Evolutionary conservation across 2,888 invertebrate species (phyloP).

Genomic region (Acutogordius australiensis): DNA sequence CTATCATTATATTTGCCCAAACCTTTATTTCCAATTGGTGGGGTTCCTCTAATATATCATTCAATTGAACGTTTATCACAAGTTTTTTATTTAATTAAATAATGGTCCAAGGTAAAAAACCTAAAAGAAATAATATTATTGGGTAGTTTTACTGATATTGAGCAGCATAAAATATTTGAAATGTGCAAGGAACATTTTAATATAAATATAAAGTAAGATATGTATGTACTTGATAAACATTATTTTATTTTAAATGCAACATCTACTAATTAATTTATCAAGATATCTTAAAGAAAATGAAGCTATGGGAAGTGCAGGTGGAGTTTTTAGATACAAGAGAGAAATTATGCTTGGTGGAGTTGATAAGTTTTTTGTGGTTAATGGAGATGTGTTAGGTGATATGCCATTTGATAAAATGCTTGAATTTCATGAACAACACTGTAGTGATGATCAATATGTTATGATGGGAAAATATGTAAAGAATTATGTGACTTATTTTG

Average conservation of each 20-base stretch:
- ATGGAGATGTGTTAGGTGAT: conserved; percentile 88
- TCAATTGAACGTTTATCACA: conserved; percentile 61
- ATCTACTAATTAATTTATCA: conserved; percentile 10
- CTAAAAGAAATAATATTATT: conserved; percentile 68
- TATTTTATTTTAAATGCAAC: not conserved
- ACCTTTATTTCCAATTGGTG: conserved; percentile 82
- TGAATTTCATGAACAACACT: conserved; percentile 18
- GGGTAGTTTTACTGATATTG: conserved; percentile 57
- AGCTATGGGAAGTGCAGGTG: conserved; percentile 75
- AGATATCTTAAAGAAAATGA: conserved; percentile 75
- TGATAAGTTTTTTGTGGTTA: conserved; percentile 63
- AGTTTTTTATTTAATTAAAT: conserved; percentile 17
- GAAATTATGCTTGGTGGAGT: conserved; percentile 61
- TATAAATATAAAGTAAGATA: conserved; percentile 48
- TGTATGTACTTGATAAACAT: too few species aligned
- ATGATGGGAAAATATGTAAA: conserved; percentile 43
- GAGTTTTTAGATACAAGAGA: conserved; percentile 79
- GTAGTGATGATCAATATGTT: conserved; percentile 30
- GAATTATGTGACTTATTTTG: not conserved
- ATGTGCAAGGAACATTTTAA: conserved; percentile 32
- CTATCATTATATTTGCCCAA: conserved; percentile 84
- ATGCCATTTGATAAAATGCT: conserved; percentile 56
- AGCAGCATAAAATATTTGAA: conserved; percentile 49
- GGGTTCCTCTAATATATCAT: conserved; percentile 74
- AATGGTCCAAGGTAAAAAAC: too few species aligned